Evolutionary conservation across 2,888 invertebrate species (phyloP), one percentile per base, ranked within the genome.

Genomic region (Biston stratarius): DNA sequence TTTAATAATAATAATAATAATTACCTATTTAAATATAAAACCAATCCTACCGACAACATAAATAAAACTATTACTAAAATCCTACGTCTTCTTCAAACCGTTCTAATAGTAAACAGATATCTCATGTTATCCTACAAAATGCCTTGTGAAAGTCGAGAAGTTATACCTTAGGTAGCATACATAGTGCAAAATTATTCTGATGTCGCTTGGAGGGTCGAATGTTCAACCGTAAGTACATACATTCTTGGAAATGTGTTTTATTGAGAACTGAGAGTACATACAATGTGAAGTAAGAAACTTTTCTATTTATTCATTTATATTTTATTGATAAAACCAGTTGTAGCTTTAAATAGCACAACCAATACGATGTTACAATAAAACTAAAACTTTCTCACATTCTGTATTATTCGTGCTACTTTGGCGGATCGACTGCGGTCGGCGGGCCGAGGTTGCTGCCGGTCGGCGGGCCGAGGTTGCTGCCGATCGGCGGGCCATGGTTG

Each of bases 171-270:
- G 24, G 24, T 42, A 53, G 90, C 85, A 90, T 91, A 90, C 71
- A 87, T 81, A 91, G 77, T 83, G 77, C 71, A 1, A 75, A 84
- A 90, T 91, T 90, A 91, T 91, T 80, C 83, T 79, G 83, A 90
- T 88, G 68, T 56, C 48, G 8, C 55, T 70, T 66, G 75, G 65
- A 73, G 73, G 77, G 74, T 77, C 68, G 74, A 67, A 73, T 72
- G 72, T 71, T 76, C 12, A 44, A 48, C 42, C 9, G 9, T 45
- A 15, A 42, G 56, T 47, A 70, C 71, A 78, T 77, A 68, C 64
- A 42, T 61, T 47, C 33, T 56, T 59, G 15, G 24, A 59, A 53
- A 67, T 55, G 53, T 63, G 40, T 40, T 63, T 64, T 63, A 61
- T 63, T 62, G 58, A 64, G 45, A 42, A 15, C 51, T 24, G 24